Evolutionary conservation across 2,113 vertebrate genomes (phyloP).

Genomic region (Pelusios castaneus): DNA sequence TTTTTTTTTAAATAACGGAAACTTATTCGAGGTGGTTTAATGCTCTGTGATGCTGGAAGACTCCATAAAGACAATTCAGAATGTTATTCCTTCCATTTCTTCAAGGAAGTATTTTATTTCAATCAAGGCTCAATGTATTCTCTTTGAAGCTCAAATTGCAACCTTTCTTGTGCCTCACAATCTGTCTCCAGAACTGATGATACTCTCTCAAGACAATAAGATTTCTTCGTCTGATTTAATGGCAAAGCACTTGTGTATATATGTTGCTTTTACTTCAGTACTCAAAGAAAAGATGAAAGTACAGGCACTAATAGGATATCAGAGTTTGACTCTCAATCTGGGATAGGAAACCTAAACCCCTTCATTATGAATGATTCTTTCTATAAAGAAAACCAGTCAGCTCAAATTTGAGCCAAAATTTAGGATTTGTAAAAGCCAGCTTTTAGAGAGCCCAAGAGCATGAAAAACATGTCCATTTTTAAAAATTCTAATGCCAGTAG

Average conservation of each 20-base stretch:
- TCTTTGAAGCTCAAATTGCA: slow-evolving; percentile 60
- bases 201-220: background rate
- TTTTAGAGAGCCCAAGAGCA: background rate
- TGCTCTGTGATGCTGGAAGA: background rate
- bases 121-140: background rate
- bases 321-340: slow-evolving; percentile 16
- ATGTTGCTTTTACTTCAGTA: slow-evolving; percentile 22
- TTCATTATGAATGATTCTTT: slow-evolving; percentile 16
- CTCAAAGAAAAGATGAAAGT: slow-evolving; percentile 59
- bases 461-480: background rate
- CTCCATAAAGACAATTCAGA: background rate
- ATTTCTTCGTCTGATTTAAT: background rate
- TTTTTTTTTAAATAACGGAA: background rate
- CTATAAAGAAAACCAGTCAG: background rate
- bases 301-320: background rate
- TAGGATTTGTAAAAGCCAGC: background rate
- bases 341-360: background rate
- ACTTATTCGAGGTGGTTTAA: background rate
- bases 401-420: background rate
- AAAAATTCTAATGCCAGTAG: background rate
- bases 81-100: background rate
- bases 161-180: slow-evolving; percentile 5
- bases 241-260: slow-evolving; percentile 31
- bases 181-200: background rate
- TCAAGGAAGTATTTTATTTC: background rate